A percentile compares a stretch with the other conserved stretches of the same genome.
Conservation (phyloP, 2,113 vertebrate genomes). For the Aldabrachelys gigantea region DNA sequence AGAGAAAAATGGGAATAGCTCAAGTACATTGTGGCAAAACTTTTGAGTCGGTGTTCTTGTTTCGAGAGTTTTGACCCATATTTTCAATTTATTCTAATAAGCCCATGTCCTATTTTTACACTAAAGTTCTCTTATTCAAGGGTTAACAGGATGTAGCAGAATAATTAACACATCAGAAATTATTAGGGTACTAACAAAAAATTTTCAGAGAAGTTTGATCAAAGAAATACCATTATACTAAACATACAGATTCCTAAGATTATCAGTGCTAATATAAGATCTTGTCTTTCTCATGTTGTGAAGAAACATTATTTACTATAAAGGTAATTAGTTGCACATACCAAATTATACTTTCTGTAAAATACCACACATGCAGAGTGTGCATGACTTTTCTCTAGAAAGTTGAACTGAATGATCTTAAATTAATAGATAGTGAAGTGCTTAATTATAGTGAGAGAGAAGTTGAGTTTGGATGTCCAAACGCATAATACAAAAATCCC, state of each 20-base stretch:
- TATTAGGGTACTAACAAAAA: not conserved
- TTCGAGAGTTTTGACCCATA: not conserved
- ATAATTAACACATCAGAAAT: not conserved
- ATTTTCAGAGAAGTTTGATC: not conserved
- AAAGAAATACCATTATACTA: not conserved
- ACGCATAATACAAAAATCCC: not conserved
- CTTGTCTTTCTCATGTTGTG: not conserved
- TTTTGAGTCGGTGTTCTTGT: not conserved
- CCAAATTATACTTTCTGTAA: not conserved
- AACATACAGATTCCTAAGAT: not conserved
- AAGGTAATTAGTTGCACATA: not conserved
- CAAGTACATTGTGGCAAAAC: fast-evolving
- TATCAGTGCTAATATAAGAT: not conserved
- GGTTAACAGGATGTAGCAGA: not conserved
- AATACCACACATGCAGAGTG: not conserved
- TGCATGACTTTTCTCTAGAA: not conserved
- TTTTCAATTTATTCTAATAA: not conserved
- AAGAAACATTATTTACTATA: not conserved
- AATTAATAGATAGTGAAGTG: not conserved
- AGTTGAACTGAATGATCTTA: not conserved
- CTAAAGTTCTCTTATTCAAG: not conserved
- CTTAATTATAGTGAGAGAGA: not conserved
- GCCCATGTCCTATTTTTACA: not conserved
- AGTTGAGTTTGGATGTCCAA: not conserved
- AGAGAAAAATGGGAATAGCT: not conserved